Percentiles rank a stretch among this genome's conserved stretches.
Evolutionary conservation across 2,888 invertebrate genomes (phyloP).

Genomic region (Phengaris alcon): DNA sequence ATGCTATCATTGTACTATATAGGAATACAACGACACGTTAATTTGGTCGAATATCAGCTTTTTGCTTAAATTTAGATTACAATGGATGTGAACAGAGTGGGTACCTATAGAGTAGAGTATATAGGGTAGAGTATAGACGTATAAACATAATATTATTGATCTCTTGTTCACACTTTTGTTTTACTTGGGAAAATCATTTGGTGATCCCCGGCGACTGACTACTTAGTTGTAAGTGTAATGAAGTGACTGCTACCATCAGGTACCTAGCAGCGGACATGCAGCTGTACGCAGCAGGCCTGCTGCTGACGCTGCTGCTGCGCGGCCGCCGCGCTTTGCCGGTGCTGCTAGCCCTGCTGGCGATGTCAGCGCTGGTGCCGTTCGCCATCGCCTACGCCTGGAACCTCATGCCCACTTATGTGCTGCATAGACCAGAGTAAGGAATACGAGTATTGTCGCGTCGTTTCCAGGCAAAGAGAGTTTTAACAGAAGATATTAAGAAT

Average conservation of each 20-base stretch:
- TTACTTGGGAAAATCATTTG: no score
- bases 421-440: conserved; percentile 67
- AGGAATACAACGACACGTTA: no score
- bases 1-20: no score
- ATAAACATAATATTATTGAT: no score
- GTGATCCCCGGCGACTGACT: no score
- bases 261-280: conserved; percentile 74
- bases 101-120: no score
- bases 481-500: not conserved
- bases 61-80: no score
- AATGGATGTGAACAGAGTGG: no score
- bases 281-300: conserved; percentile 58
- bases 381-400: conserved; percentile 57
- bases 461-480: not conserved
- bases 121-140: no score
- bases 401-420: conserved; percentile 61
- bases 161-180: no score
- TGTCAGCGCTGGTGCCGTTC: conserved; percentile 46
- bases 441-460: not conserved
- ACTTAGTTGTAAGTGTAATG: not conserved
- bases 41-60: no score
- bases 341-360: conserved; percentile 48
- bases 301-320: conserved; percentile 57
- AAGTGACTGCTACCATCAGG: conserved; percentile 45
- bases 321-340: conserved; percentile 50